A percentile compares a stretch with the other conserved stretches of the same genome.
These are phyloP conservation scores for Sweltsa coloradensis DNA, from an alignment of 1,140 invertebrate species.

Conservation along the genomic window DNA sequence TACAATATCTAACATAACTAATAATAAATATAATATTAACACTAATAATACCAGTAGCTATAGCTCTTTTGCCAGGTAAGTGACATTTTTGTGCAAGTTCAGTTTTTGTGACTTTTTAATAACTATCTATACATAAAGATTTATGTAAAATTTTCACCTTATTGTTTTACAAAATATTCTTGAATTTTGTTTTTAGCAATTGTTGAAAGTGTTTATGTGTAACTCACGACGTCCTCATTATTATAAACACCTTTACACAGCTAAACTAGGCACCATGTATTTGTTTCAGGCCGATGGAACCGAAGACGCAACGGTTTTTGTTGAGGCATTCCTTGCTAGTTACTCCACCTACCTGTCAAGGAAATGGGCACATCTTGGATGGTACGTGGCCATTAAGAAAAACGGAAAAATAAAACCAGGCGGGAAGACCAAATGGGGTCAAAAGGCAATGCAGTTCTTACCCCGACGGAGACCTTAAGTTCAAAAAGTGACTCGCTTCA, in stretches of 20 bases:
- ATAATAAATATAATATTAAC: too few species aligned
- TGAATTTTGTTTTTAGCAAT: neutral
- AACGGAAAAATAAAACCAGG: constrained; percentile 45
- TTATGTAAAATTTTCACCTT: neutral
- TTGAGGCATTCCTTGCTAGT: constrained; percentile 39
- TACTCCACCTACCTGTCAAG: constrained; percentile 45
- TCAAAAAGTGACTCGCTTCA: too few species aligned
- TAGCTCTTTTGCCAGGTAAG: too few species aligned
- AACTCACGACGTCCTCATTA: neutral
- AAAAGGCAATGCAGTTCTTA: constrained; percentile 49
- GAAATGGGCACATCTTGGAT: constrained; percentile 42
- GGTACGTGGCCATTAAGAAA: constrained; percentile 52
- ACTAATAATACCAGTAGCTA: too few species aligned
- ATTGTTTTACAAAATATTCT: neutral
- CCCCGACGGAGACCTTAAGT: too few species aligned
- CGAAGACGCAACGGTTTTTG: constrained; percentile 41
- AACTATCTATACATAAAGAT: neutral
- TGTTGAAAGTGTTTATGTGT: neutral
- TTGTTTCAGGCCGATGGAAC: constrained; percentile 32
- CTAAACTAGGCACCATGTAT: too few species aligned
- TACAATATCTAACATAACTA: too few species aligned
- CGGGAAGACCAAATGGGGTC: constrained; percentile 39
- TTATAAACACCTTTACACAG: neutral
- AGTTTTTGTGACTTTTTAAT: too few species aligned
- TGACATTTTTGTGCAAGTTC: too few species aligned